phyloP scores from a whole-genome alignment of 2,113 vertebrate genomes.

The Okapia johnstoni region DNA sequence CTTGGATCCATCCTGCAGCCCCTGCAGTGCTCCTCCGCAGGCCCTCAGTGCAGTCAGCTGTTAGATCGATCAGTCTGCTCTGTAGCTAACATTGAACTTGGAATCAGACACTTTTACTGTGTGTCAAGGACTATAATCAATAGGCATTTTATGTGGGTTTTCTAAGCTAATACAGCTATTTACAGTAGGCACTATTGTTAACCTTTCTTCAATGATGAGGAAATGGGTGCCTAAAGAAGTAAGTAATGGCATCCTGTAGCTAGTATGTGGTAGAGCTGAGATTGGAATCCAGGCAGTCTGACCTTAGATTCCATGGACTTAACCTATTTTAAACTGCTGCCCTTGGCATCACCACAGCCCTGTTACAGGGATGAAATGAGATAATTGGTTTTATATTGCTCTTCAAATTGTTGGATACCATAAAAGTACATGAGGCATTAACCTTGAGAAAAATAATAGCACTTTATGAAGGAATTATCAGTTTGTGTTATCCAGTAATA shows the following conservation, averaged over 20 bases:
- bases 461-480: neutral
- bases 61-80: neutral
- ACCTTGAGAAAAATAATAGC: neutral
- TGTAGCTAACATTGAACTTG: neutral
- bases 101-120: neutral
- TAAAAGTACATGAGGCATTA: neutral
- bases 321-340: neutral
- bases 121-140: neutral
- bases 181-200: neutral
- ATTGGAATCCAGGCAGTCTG: neutral
- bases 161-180: neutral
- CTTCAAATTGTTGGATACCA: neutral
- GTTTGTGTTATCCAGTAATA: neutral
- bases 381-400: neutral
- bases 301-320: neutral
- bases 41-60: neutral
- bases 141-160: neutral
- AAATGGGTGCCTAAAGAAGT: neutral
- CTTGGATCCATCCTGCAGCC: neutral
- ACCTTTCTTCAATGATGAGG: neutral
- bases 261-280: neutral
- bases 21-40: neutral
- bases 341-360: neutral
- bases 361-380: neutral
- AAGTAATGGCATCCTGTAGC: neutral